These are phyloP conservation scores for Propsilocerus akamusi DNA, from an alignment of 1,140 invertebrate genomes.

Conservation along the genomic window DNA sequence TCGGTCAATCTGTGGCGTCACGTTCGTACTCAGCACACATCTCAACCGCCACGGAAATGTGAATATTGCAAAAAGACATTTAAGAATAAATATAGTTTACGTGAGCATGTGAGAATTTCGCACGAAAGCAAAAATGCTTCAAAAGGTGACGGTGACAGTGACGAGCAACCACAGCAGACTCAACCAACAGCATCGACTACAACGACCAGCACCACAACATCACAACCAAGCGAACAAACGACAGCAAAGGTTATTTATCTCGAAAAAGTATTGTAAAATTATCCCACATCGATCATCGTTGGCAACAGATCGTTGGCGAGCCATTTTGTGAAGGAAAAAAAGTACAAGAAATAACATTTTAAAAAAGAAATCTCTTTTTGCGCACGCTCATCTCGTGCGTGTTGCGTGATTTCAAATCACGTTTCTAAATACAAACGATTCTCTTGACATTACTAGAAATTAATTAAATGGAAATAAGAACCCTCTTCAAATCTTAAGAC, in stretches of 20 bases:
- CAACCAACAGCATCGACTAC: neutral
- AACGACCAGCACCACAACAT: neutral
- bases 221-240: neutral
- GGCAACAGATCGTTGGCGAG: too few relatives aligned
- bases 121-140: slow-evolving; percentile 17
- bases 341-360: too few relatives aligned
- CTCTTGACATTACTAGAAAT: too few relatives aligned
- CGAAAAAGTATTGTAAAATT: neutral
- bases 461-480: too few relatives aligned
- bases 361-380: too few relatives aligned
- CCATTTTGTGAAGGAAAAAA: too few relatives aligned
- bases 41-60: slow-evolving; percentile 23
- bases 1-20: slow-evolving; percentile 27
- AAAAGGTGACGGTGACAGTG: neutral
- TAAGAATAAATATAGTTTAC: slow-evolving; percentile 24
- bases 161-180: too few relatives aligned
- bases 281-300: too few relatives aligned
- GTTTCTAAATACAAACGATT: too few relatives aligned
- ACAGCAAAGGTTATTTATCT: neutral
- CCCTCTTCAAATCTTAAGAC: too few relatives aligned
- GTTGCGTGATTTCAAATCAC: too few relatives aligned
- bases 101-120: slow-evolving; percentile 23
- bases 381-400: too few relatives aligned
- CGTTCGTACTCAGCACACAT: slow-evolving; percentile 26
- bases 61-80: slow-evolving; percentile 25